Conservation (phyloP, 2,888 invertebrate species). For the Epirrhoe tristata region DNA sequence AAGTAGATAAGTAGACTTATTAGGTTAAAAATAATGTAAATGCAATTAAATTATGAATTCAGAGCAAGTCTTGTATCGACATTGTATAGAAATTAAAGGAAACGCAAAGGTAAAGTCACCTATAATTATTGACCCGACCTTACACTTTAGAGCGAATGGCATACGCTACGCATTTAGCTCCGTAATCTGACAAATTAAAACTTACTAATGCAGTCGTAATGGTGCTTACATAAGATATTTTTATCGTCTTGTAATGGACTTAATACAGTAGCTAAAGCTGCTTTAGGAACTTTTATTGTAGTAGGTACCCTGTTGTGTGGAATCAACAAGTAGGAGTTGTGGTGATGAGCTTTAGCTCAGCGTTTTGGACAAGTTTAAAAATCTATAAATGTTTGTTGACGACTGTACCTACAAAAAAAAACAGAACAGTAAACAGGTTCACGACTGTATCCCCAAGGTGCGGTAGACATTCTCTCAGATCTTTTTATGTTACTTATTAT, state of each 20-base stretch:
- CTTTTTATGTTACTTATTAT: no score
- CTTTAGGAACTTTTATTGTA: not conserved
- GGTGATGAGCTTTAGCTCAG: not conserved
- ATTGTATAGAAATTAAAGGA: conserved; percentile 45
- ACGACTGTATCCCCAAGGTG: no score
- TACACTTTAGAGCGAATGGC: conserved; percentile 55
- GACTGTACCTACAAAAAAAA: no score
- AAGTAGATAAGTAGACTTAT: not conserved
- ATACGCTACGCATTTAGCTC: conserved; percentile 23
- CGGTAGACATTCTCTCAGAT: no score
- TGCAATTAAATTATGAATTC: conserved; percentile 16
- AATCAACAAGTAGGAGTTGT: not conserved
- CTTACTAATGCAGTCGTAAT: not conserved
- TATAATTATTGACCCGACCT: conserved; percentile 49
- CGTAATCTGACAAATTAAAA: conserved; percentile 18
- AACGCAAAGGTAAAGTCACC: conserved; percentile 40
- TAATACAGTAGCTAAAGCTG: not conserved
- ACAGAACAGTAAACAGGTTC: no score
- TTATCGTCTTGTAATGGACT: not conserved
- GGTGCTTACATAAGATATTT: conserved; percentile 3
- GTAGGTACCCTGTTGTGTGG: not conserved
- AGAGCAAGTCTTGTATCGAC: conserved; percentile 40
- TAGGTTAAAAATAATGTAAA: not conserved
- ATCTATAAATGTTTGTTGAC: no score
- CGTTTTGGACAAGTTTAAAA: no score